Base-by-base conservation (phyloP, 2,113 vertebrate genomes). In the Grammomys surdaster region DNA sequence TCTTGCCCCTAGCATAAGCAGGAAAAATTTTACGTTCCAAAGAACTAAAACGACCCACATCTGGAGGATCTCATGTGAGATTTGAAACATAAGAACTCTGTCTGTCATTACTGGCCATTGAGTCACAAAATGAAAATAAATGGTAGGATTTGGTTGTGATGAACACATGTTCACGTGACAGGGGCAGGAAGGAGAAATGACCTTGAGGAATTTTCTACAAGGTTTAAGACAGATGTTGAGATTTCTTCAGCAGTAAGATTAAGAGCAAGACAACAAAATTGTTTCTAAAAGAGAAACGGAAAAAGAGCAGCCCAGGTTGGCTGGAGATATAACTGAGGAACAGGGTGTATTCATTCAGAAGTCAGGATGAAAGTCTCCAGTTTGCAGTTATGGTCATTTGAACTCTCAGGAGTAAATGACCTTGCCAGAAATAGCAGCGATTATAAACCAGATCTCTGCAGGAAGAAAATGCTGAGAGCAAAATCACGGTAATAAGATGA, bases 351-450 rank as follows among this genome's bases (percentile, higher is more conserved):
- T 91, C 86, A 51, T 80, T 90, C 14, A 78, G 63, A 80, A 84
- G 43, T 90, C 19, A 78, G 63, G 75, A 84, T 51, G 28, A 77
- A 88, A 58, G 73, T 63, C 77, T 73, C 80, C 40, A n/a, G 14
- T 93, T 26, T 95, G 65, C 20, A 75, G 46, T 16, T 70, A 28
- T 67, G 65, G 14, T 65, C n/a, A n/a, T 88, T 82, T 96, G 54
- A 69, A 96, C 95, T 51, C 84, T 40, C 65, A 58, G 76, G 75
- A 95, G 88, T 91, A 96, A 97, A 94, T 91, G 94, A 89, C 75
- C 58, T 93, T 63, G 31, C 58, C 40, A 85, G 88, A 91, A 96
- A 91, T 70, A 90, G 9, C 95, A 81, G 97, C 96, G 67, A 31
- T 73, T 43, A 69, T 36, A 92, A 95, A 78, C 48, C 4, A 0